Evolutionary conservation across 1,140 invertebrate genomes (phyloP), one percentile per base, ranked within the genome.

Genomic region (Dendroctonus valens): DNA sequence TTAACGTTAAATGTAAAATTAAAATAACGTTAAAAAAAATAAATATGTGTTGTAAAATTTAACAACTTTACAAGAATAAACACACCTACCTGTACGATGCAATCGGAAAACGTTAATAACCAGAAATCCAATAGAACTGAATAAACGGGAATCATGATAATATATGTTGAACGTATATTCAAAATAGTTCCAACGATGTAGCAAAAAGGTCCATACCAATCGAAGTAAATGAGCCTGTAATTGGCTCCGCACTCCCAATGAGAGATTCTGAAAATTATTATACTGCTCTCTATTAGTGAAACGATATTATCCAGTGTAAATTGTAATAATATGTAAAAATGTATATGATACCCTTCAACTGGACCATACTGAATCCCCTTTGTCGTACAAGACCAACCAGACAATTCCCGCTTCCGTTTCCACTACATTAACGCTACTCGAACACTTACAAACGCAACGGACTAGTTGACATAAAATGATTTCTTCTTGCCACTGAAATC

Each of bases 101-200:
- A 74, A 57, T 59, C 65, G 70, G 38, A 69, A 62, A 59, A 75
- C 40, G 63, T 60, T 59, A 63, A 78, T 75, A 53, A 77, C 26
- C 48, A 75, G 26, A 69, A 74, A 75, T 46, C 69, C 74, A n/a
- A 79, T 12, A n/a, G 79, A 69, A 49, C 76, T 78, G 57, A 82
- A 79, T 0, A 81, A 6, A 84, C 72, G 58, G 79, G 80, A 11
- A 85, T 69, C 68, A 82, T 74, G 5, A 83, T 57, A 9, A 81
- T 55, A 69, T 81, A 85, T 5, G 80, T 75, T 52, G 81, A 79
- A 59, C 81, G 77, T 26, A 83, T 73, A 5, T 77, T 75, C 9
- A 76, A 69, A 59, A 79, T 69, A 6, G 83, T 83, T 52, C 79
- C 69, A 8, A 78, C 37, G 15, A 81, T 59, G n/a, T 5, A 83